These are phyloP conservation scores for Brachyalestes nurse DNA, from an alignment of 2,797 vertebrate genomes.

Conservation along the genomic window DNA sequence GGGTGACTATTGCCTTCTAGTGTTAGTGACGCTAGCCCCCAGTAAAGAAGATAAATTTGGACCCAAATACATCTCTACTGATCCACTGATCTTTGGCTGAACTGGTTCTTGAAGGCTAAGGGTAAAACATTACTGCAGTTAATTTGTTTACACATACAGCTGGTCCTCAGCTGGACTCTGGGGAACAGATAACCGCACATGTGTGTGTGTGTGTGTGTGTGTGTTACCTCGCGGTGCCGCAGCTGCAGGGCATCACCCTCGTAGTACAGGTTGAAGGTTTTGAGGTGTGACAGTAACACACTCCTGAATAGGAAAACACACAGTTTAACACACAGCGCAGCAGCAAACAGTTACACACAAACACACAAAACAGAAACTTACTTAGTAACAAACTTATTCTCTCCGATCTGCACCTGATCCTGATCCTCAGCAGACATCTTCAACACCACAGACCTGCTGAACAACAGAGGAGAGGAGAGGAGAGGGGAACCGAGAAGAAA, in stretches of 20 bases:
- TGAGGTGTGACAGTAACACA: conserved; percentile 88
- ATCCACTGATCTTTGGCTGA: no score
- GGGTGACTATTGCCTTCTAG: no score
- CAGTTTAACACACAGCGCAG: neutral
- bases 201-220: neutral
- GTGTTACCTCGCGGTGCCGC: conserved; percentile 88
- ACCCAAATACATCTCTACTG: no score
- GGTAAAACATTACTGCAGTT: no score
- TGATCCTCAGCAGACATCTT: conserved; percentile 45
- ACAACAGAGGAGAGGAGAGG: neutral
- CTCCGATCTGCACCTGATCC: conserved; percentile 84
- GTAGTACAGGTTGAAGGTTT: conserved; percentile 95
- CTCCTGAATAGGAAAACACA: conserved; percentile 72
- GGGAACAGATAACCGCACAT: neutral
- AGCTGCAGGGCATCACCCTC: conserved; percentile 94
- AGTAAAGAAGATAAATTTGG: no score
- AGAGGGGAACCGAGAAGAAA: neutral
- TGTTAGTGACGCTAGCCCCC: no score
- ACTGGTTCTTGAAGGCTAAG: no score
- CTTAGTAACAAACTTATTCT: conserved; percentile 94
- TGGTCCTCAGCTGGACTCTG: no score
- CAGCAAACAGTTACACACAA: no score
- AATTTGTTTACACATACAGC: no score
- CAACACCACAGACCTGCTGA: neutral
- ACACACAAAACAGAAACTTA: conserved; percentile 70